Evolutionary conservation across 1,140 invertebrate species (phyloP), one percentile per base, ranked within the genome.

Genomic region (Druon quercuslanigerum): DNA sequence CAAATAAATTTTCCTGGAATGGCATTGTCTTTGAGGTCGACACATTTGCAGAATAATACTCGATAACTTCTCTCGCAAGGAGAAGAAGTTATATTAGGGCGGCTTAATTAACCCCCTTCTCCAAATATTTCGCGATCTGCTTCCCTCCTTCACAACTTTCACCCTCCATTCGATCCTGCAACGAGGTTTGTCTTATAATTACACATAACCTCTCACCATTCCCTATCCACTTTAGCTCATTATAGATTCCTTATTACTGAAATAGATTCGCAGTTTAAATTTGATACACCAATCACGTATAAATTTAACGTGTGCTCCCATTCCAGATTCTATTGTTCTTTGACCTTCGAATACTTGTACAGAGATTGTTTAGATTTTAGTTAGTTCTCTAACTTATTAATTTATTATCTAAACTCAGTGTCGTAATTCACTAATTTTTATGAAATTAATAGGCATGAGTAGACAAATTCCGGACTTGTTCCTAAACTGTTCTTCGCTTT

Each of bases 1-100:
- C 83, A 87, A 89, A 89, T 89, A 89, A 89, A 88, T 89, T 89
- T 84, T 82, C 79, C 80, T 78, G 79, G 83, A 88, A 87, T 84
- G 86, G 84, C 87, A 86, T 87, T 88, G 87, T 87, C 87, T 87
- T 87, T 85, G 85, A 87, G 86, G 86, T 88, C 85, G 84, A 84
- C 84, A 87, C 85, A 87, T 88, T 88, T 83, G 82, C 73, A 78
- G 83, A 84, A 86, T 88, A 87, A 88, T 87, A 84, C 85, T 86
- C 85, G 84, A 87, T 87, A 87, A 87, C 81, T 84, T 84, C 72
- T 76, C 76, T 79, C 77, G 79, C 79, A 85, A 66, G 13, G 60
- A 66, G 60, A 14, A 66, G 83, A 87, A 88, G 87, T 87, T 87
- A 85, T 87, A 88, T 87, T 87, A 87, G 86, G 83, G 84, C 77